Conservation (phyloP, 2,113 vertebrate genomes). For the Puffinus mauretanicus region DNA sequence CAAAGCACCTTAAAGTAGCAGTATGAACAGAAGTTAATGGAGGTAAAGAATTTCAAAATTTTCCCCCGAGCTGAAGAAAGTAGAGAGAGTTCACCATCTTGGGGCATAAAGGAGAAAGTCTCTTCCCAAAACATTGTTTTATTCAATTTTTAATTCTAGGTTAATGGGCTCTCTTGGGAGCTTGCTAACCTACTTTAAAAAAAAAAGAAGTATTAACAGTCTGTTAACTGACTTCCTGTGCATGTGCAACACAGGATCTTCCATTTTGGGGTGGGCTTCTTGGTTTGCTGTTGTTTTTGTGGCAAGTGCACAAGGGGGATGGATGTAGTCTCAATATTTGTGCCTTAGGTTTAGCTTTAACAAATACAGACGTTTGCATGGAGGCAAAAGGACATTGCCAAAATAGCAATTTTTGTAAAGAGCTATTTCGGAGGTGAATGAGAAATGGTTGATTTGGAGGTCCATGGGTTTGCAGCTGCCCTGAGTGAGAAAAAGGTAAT, state of each 20-base stretch:
- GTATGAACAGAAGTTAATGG: background rate
- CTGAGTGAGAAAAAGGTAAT: background rate
- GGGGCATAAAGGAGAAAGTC: background rate
- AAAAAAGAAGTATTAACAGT: background rate
- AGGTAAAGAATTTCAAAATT: background rate
- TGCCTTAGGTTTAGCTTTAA: background rate
- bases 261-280: background rate
- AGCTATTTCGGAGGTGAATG: background rate
- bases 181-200: constrained; percentile 47
- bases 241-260: background rate
- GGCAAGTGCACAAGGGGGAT: background rate
- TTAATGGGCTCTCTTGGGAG: constrained; percentile 45
- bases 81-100: background rate
- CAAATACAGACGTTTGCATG: background rate
- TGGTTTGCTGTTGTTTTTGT: background rate
- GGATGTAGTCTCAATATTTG: background rate
- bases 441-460: background rate
- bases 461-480: background rate
- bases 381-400: background rate
- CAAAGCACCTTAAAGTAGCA: background rate
- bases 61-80: background rate
- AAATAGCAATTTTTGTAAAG: background rate
- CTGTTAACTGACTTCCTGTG: constrained; percentile 30
- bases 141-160: constrained; percentile 20
- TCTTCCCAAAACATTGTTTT: constrained; percentile 41